Conservation (phyloP, 2,113 vertebrate genomes). For the Cochlearius cochlearius region DNA sequence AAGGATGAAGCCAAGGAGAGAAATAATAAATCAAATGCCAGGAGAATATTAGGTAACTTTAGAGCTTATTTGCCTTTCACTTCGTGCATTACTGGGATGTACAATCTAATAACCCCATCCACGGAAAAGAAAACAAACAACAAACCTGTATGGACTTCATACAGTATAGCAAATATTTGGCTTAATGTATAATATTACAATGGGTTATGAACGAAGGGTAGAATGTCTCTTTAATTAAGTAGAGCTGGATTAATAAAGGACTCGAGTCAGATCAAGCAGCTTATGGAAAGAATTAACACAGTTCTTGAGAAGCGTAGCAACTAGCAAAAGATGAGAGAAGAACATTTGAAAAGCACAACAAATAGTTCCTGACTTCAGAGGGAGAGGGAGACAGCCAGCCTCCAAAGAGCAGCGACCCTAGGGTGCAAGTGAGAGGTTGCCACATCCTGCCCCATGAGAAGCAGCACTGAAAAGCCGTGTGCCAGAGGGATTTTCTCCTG, state of each 20-base stretch:
- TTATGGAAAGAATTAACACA: background rate
- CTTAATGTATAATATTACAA: background rate
- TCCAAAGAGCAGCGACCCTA: background rate
- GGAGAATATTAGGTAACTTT: background rate
- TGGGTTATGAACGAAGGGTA: background rate
- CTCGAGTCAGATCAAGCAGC: background rate
- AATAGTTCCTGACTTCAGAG: background rate
- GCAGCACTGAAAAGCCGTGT: background rate
- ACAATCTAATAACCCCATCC: background rate
- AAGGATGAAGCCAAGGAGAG: background rate
- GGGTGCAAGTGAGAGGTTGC: background rate
- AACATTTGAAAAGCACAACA: background rate
- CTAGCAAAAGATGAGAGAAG: background rate
- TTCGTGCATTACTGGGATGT: background rate
- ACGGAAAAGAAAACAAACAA: constrained; percentile 8
- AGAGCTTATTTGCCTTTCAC: constrained; percentile 31
- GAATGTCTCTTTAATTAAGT: background rate
- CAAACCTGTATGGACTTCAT: background rate
- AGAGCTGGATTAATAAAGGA: background rate
- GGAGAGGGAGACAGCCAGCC: background rate
- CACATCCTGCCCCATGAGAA: background rate
- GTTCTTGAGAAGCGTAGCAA: background rate
- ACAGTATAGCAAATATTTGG: background rate
- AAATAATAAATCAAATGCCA: background rate
- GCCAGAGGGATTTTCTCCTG: background rate